These are phyloP conservation scores for Camponotus floridanus DNA, from an alignment of 1,140 invertebrate genomes.

Conservation along the genomic window DNA sequence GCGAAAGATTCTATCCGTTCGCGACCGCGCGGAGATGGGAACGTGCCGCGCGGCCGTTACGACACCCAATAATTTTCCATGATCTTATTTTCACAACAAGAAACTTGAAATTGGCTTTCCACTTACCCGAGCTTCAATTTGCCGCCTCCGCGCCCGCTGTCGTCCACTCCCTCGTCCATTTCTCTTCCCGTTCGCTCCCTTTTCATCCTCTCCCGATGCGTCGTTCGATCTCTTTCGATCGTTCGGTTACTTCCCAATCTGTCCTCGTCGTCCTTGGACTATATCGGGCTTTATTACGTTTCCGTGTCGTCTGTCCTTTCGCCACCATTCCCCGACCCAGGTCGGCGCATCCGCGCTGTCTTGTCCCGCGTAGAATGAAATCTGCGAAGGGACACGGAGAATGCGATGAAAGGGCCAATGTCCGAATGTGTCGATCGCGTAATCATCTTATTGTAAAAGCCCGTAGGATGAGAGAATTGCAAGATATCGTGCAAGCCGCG, in stretches of 20 bases:
- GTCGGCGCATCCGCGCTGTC: conserved; percentile 1
- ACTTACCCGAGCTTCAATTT: conserved; percentile 73
- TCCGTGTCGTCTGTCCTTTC: conserved; percentile 41
- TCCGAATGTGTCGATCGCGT: conserved; percentile 20
- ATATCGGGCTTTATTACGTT: conserved; percentile 74
- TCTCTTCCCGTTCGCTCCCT: conserved; percentile 48
- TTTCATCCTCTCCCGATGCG: conserved; percentile 46
- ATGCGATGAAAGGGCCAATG: conserved; percentile 29
- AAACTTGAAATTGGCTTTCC: conserved; percentile 73
- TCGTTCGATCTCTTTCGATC: conserved; percentile 57
- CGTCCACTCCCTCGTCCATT: not conserved
- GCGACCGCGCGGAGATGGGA: conserved; percentile 1
- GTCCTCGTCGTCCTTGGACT: conserved; percentile 41
- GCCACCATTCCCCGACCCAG: conserved; percentile 18
- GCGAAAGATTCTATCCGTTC: conserved; percentile 12
- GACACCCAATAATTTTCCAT: conserved; percentile 69
- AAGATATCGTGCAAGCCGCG: not conserved
- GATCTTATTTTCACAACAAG: conserved; percentile 74
- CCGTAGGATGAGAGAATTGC: conserved; percentile 5
- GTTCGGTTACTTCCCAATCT: conserved; percentile 72
- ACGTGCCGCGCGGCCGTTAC: conserved; percentile 49
- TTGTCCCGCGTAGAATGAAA: conserved; percentile 60
- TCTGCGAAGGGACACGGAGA: conserved; percentile 11
- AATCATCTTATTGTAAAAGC: conserved; percentile 49
- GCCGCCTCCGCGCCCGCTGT: conserved; percentile 22